Evolutionary conservation across 2,888 invertebrate species (phyloP).

Genomic region (Coenonympha glycerion): DNA sequence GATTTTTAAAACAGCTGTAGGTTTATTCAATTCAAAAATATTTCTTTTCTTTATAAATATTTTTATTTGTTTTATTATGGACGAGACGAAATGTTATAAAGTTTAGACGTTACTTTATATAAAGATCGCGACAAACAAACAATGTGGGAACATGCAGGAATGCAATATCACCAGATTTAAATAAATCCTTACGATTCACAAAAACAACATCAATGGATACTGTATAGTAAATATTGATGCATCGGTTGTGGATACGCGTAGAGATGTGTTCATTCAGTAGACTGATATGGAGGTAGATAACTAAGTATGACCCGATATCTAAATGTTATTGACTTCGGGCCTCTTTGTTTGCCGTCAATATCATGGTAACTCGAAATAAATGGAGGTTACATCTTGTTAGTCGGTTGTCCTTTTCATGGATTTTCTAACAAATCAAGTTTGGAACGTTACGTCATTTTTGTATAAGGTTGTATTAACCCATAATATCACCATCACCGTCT

Average conservation of each 20-base stretch:
- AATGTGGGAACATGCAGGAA: slow-evolving; percentile 17
- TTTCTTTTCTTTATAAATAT: too few relatives aligned
- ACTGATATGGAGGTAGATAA: background rate
- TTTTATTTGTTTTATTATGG: slow-evolving; percentile 12
- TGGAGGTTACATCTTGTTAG: too few relatives aligned
- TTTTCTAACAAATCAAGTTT: too few relatives aligned
- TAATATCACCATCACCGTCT: too few relatives aligned
- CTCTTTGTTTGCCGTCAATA: too few relatives aligned
- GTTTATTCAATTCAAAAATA: too few relatives aligned
- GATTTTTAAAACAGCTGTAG: too few relatives aligned
- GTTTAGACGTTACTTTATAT: slow-evolving; percentile 23
- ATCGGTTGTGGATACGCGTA: background rate
- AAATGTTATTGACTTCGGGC: too few relatives aligned
- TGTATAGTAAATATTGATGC: background rate
- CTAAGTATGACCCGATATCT: background rate
- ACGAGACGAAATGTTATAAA: slow-evolving; percentile 1
- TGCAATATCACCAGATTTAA: slow-evolving; percentile 16
- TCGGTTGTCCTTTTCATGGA: too few relatives aligned
- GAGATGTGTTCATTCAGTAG: background rate
- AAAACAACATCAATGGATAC: slow-evolving; percentile 19
- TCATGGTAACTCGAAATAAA: too few relatives aligned
- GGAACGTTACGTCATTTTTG: too few relatives aligned
- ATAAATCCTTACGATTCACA: slow-evolving; percentile 18
- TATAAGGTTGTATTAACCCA: too few relatives aligned
- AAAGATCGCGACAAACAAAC: slow-evolving; percentile 25